Evolutionary conservation across 2,888 invertebrate genomes (phyloP).

Genomic region (Drosophila macrospina): DNA sequence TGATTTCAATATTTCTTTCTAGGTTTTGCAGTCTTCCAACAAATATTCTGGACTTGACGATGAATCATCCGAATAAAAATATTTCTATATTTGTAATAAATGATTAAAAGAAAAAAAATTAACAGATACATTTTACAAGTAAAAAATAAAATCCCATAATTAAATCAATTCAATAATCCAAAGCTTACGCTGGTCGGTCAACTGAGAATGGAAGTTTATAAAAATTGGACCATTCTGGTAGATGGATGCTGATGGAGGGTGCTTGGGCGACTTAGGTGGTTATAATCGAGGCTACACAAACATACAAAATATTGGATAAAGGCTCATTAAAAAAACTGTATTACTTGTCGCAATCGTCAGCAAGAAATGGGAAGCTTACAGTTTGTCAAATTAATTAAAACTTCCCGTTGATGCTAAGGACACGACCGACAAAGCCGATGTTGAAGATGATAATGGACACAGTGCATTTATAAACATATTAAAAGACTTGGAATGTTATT

Average conservation of each 20-base stretch:
- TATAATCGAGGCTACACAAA: no score
- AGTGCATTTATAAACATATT: no score
- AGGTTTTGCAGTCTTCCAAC: conserved; percentile 91
- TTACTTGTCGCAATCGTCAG: no score
- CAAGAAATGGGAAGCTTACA: no score
- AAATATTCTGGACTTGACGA: conserved; percentile 91
- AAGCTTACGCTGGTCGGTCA: background rate
- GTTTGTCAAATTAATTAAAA: no score
- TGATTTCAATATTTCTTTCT: conserved; percentile 78
- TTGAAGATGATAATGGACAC: no score
- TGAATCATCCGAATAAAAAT: conserved; percentile 86
- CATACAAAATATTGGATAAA: no score
- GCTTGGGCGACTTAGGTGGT: no score
- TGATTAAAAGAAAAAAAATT: conserved; percentile 59
- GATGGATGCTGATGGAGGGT: background rate
- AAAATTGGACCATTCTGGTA: background rate
- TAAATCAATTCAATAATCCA: conserved; percentile 27
- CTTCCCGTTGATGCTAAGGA: no score
- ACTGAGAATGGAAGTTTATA: background rate
- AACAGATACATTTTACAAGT: conserved; percentile 56
- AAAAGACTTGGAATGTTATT: no score
- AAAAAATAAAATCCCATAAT: conserved; percentile 49
- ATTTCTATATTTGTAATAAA: conserved; percentile 83
- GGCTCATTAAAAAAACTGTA: no score
- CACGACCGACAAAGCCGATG: no score